Conservation (phyloP, 2,888 invertebrate species). For the Andrena trimmerana region DNA sequence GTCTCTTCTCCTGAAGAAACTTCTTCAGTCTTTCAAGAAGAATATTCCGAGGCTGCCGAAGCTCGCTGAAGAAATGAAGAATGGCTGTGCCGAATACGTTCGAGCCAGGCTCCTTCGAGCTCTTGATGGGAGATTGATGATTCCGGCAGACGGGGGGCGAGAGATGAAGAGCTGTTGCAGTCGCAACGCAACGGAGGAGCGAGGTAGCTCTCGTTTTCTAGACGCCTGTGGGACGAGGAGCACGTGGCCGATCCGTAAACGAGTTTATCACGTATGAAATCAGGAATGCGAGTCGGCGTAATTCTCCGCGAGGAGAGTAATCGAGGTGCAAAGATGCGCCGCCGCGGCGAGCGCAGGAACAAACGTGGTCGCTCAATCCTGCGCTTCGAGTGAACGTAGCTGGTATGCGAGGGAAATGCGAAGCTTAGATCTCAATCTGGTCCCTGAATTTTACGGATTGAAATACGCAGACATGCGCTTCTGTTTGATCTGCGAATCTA, state of each 20-base stretch:
- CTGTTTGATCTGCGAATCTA: too few relatives aligned
- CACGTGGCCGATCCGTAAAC: constrained; percentile 21
- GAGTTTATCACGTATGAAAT: constrained; percentile 41
- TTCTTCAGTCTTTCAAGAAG: background rate
- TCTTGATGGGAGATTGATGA: constrained; percentile 22
- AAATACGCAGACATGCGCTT: too few relatives aligned
- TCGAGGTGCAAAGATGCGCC: background rate
- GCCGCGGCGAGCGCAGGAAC: background rate
- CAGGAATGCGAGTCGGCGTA: constrained; percentile 28
- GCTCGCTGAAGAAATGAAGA: background rate
- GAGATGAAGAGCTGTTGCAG: constrained; percentile 7
- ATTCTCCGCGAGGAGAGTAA: constrained; percentile 16
- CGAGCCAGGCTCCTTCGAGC: background rate
- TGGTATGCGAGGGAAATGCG: background rate
- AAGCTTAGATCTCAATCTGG: background rate
- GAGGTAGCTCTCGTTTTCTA: constrained; percentile 5
- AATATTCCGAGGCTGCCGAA: background rate
- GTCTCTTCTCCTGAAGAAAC: background rate
- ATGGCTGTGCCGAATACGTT: too few relatives aligned
- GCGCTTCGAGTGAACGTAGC: background rate
- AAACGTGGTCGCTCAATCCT: constrained; percentile 1
- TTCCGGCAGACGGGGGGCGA: background rate
- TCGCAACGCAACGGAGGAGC: background rate
- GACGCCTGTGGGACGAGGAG: constrained; percentile 1
- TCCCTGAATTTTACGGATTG: too few relatives aligned